Evolutionary conservation across 1,140 invertebrate species (phyloP).

Genomic region (Euschistus heros): DNA sequence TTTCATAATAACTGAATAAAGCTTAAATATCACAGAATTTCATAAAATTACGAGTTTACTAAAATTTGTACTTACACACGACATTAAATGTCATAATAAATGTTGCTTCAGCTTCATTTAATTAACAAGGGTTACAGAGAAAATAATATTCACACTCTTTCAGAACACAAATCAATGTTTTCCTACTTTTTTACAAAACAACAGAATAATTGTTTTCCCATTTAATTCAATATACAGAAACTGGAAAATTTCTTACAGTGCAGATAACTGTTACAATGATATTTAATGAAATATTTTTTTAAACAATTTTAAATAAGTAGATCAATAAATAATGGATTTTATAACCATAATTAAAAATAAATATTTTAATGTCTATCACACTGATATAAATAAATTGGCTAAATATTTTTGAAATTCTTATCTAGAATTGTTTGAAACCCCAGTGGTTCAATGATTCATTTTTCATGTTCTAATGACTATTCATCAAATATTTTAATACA

Average conservation of each 20-base stretch:
- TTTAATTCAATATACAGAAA: background rate
- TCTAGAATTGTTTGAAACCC: background rate
- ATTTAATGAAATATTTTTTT: background rate
- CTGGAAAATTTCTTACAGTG: background rate
- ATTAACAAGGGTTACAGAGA: background rate
- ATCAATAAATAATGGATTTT: too few relatives aligned
- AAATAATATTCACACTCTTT: too few relatives aligned
- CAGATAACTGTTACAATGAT: background rate
- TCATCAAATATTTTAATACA: background rate
- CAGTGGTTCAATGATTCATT: background rate
- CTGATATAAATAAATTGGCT: too few relatives aligned
- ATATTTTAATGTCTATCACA: too few relatives aligned
- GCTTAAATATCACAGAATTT: constrained; percentile 2
- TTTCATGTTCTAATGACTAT: background rate
- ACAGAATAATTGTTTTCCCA: background rate
- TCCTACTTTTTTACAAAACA: background rate
- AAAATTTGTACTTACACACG: background rate
- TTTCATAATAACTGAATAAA: background rate
- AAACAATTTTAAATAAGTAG: too few relatives aligned
- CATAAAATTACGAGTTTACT: constrained; percentile 1
- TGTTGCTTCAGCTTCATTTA: background rate
- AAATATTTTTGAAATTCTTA: too few relatives aligned
- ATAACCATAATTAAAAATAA: too few relatives aligned
- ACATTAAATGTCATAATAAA: background rate
- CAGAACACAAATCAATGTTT: background rate